These are phyloP conservation scores for Protobothrops flavoviridis DNA, from an alignment of 2,113 vertebrate species.

Conservation along the genomic window DNA sequence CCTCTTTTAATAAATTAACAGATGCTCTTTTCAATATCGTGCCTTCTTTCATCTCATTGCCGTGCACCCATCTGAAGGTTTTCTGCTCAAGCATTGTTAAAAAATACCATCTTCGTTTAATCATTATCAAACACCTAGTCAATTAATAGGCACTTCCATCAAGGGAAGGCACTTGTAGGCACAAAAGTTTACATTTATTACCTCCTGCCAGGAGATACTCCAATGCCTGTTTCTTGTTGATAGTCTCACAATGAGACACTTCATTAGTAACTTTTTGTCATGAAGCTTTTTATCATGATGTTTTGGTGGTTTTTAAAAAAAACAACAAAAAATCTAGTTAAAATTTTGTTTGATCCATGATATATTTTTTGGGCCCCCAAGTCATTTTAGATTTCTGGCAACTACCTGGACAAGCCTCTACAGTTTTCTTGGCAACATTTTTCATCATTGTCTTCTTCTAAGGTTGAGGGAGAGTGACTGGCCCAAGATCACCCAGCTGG, in stretches of 20 bases:
- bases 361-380: background rate
- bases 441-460: background rate
- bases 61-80: background rate
- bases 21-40: background rate
- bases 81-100: background rate
- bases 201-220: background rate
- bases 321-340: background rate
- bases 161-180: background rate
- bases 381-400: background rate
- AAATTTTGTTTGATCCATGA: background rate
- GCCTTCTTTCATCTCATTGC: background rate
- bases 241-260: background rate
- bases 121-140: background rate
- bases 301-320: background rate
- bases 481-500: background rate
- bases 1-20: conserved; percentile 13
- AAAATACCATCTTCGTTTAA: background rate
- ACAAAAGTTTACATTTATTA: background rate
- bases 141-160: conserved; percentile 3
- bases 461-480: background rate
- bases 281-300: background rate
- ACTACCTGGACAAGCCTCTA: background rate
- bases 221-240: background rate
- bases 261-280: background rate
- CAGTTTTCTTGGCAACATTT: background rate